Conservation (phyloP, 2,888 invertebrate genomes). For the Tineola bisselliella region DNA sequence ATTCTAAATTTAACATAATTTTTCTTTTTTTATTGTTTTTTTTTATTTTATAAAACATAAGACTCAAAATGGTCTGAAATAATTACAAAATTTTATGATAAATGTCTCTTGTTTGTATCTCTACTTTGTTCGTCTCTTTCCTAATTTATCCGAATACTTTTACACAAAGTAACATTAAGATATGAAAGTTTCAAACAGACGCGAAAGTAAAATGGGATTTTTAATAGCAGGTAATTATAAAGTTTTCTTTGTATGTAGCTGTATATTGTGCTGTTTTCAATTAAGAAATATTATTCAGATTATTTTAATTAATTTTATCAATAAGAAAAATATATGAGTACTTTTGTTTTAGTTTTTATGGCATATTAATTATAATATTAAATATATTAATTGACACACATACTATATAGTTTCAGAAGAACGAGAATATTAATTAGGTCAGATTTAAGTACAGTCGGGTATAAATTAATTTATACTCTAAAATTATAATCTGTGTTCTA, state of each 20-base stretch:
- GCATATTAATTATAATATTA: background rate
- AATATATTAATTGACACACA: background rate
- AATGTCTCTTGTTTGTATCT: conserved; percentile 12
- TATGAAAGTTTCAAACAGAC: background rate
- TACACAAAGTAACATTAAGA: conserved; percentile 4
- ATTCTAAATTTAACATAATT: too few species aligned
- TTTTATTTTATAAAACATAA: background rate
- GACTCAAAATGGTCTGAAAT: background rate
- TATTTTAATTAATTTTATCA: too few species aligned
- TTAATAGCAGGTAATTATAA: conserved; percentile 8
- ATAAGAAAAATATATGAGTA: too few species aligned
- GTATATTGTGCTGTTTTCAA: background rate
- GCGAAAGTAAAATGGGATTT: background rate
- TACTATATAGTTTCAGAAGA: background rate
- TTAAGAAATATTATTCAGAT: background rate
- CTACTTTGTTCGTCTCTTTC: background rate
- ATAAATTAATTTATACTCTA: background rate
- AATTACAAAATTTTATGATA: conserved; percentile 4
- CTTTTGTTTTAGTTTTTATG: too few species aligned
- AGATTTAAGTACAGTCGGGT: background rate
- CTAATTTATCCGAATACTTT: conserved; percentile 10
- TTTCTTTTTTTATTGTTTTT: background rate
- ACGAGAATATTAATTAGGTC: background rate
- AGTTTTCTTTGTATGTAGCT: background rate
- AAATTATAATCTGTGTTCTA: too few species aligned